Percentiles rank a stretch among this genome's conserved stretches.
phyloP scores from a whole-genome alignment of 2,888 invertebrate genomes.

The Oxystoma pomonae region DNA sequence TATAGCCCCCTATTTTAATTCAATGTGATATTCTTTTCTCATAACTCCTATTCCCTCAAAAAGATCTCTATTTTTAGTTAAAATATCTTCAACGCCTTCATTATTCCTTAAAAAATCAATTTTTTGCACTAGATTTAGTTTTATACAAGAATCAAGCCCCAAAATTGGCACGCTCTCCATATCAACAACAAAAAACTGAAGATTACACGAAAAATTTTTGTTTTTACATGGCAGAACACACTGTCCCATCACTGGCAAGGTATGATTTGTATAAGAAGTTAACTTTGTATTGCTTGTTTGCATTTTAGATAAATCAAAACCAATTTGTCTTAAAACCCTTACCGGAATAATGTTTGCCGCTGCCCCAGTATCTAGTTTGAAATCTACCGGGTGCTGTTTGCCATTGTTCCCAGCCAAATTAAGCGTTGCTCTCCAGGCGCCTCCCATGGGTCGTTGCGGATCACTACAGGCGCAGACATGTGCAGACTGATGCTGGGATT shows the following conservation, averaged over 20 bases:
- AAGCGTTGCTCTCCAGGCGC: no score
- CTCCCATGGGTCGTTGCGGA: no score
- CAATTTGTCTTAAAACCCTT: not conserved
- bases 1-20: not conserved
- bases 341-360: slow-evolving; percentile 11
- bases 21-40: not conserved
- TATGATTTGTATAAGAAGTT: slow-evolving; percentile 4
- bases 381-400: not conserved
- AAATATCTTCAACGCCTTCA: not conserved
- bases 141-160: not conserved
- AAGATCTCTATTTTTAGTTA: not conserved
- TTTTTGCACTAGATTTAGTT: not conserved
- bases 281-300: slow-evolving; percentile 5
- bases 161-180: not conserved
- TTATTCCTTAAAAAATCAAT: not conserved
- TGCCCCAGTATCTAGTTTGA: slow-evolving; percentile 7
- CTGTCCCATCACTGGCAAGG: not conserved
- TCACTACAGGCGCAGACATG: no score
- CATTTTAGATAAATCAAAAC: not conserved
- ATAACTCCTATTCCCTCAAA: not conserved
- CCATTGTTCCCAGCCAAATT: no score
- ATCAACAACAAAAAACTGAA: not conserved
- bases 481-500: not conserved
- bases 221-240: not conserved
- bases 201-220: not conserved